Evolutionary conservation across 2,113 vertebrate genomes (phyloP), one percentile per base, ranked within the genome.

Genomic region (Stegostoma tigrinum): DNA sequence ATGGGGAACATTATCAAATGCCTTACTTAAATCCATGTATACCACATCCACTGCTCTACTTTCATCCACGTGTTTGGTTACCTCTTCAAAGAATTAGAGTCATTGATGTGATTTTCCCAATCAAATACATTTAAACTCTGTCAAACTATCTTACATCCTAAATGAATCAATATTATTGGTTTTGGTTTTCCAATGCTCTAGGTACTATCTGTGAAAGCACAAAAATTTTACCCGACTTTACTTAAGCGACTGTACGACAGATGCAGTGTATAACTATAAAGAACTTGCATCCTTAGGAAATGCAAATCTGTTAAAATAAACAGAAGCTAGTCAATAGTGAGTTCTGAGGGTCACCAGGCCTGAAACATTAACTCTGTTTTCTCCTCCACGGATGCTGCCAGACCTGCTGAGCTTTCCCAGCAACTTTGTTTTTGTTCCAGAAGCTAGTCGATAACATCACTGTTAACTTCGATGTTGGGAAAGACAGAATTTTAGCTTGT

Each of bases 241-340:
- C 89, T 93, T 93, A 23, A 93, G 89, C 2, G 89, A 66, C 61
- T 66, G 61, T 93, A 42, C 61, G 15, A 66, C 55, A 38, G 89
- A 15, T n/a, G 89, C 89, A 66, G 55, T 38, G 4, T 66, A 66
- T 93, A 67, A 93, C 89, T 93, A 93, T 93, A 66, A 93, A 93
- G 89, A 93, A 67, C 89, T 93, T 93, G 89, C 61, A 66, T 67
- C 61, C 89, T 93, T 93, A 67, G 17, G 34, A 93, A 93, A 93
- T 93, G 89, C 89, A 90, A 90, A 90, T 90, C 52, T 67, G 61
- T 93, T 93, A 93, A 93, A 93, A 93, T 34, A 67, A 93, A 61
- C 61, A 93, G 61, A 42, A 66, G n/a, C 66, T 61, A 91, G 55
- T n/a, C n/a, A 30, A 61, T 91, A 91, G n/a, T n/a, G n/a, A n/a